Conservation (phyloP, 2,113 vertebrate species). For the Camarhynchus parvulus region DNA sequence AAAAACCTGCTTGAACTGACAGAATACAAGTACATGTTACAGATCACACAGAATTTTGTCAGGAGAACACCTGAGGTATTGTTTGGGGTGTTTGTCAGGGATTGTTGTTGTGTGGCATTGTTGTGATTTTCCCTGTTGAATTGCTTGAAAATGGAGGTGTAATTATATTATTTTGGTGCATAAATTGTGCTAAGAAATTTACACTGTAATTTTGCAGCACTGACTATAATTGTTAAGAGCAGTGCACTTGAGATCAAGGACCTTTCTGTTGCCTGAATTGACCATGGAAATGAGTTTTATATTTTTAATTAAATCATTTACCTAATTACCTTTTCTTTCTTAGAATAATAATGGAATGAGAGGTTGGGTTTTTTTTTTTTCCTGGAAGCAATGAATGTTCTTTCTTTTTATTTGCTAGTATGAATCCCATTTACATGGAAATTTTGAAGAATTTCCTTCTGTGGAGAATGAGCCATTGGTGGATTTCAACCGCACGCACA, state of each 20-base stretch:
- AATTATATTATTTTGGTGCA: not conserved
- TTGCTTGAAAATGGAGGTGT: not conserved
- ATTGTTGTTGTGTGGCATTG: not conserved
- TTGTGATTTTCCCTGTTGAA: not conserved
- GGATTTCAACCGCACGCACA: slow-evolving; percentile 93
- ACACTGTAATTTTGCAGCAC: not conserved
- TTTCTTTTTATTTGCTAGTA: slow-evolving; percentile 68
- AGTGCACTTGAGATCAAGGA: not conserved
- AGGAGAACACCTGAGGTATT: slow-evolving; percentile 83
- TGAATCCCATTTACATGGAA: slow-evolving; percentile 76
- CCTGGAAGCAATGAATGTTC: not conserved
- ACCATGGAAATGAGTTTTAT: not conserved
- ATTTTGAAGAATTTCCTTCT: slow-evolving; percentile 90
- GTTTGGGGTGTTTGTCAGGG: accelerated
- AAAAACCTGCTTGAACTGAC: slow-evolving; percentile 91
- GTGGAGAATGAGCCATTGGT: slow-evolving; percentile 87
- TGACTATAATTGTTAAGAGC: not conserved
- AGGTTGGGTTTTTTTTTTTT: not conserved
- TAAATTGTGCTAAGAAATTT: not conserved
- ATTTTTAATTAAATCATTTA: not conserved
- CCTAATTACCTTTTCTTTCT: not conserved
- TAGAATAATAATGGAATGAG: not conserved
- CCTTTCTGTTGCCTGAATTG: not conserved
- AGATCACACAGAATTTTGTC: slow-evolving; percentile 85
- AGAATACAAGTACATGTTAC: slow-evolving; percentile 92